phyloP scores from a whole-genome alignment of 2,113 vertebrate species.

The human (Homo sapiens) region DNA sequence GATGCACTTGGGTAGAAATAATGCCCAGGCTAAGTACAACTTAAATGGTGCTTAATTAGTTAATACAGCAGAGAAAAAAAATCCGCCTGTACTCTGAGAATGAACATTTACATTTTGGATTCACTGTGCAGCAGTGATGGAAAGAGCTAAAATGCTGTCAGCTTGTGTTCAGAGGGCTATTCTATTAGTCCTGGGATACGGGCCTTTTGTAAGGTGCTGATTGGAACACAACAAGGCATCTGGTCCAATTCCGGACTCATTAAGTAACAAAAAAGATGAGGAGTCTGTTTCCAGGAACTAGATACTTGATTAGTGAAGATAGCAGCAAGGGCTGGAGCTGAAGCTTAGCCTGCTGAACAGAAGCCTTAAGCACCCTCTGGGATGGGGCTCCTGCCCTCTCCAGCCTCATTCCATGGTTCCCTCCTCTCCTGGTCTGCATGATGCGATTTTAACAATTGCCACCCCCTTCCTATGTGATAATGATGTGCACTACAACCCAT shows the following conservation, averaged over 20 bases:
- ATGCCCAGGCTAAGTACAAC: conserved; percentile 41
- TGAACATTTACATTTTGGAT: background rate
- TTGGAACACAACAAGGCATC: background rate
- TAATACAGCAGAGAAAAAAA: conserved; percentile 51
- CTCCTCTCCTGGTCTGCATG: background rate
- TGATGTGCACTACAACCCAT: background rate
- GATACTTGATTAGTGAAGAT: background rate
- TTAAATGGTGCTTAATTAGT: conserved; percentile 68
- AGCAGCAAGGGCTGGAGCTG: background rate
- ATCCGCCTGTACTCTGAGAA: background rate
- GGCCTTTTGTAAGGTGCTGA: background rate
- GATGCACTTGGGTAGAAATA: conserved; percentile 58
- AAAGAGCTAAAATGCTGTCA: background rate
- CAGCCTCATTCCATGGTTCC: accelerated
- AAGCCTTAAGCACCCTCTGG: background rate
- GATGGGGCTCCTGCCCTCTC: background rate
- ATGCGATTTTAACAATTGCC: background rate
- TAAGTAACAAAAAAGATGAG: background rate
- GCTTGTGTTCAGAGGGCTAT: background rate
- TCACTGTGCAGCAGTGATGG: background rate
- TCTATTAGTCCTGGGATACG: background rate
- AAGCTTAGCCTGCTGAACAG: background rate
- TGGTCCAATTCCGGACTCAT: background rate
- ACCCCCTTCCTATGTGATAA: accelerated
- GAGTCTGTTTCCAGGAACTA: background rate